These are phyloP conservation scores for Myopa testacea DNA, from an alignment of 2,888 invertebrate species.

Conservation along the genomic window DNA sequence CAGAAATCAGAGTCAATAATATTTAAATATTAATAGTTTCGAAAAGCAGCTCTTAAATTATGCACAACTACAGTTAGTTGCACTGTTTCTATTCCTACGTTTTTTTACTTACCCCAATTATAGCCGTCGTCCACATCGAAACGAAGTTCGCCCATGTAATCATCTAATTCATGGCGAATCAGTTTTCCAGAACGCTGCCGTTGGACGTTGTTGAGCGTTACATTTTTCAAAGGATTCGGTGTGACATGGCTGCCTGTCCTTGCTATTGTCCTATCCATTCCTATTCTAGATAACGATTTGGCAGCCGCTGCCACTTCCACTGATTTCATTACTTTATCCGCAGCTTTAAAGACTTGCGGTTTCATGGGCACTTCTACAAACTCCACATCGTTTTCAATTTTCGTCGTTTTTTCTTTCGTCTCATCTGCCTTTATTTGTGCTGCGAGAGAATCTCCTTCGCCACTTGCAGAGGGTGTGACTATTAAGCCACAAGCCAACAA, in stretches of 20 bases:
- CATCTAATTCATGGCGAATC: constrained; percentile 51
- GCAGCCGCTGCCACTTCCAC: background rate
- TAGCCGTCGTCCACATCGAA: constrained; percentile 61
- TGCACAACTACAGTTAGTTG: too few relatives aligned
- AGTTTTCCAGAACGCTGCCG: constrained; percentile 56
- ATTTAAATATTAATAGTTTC: too few relatives aligned
- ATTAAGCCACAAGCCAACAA: constrained; percentile 58
- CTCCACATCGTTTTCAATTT: constrained; percentile 49
- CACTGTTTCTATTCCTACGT: too few relatives aligned
- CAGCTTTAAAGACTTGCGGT: constrained; percentile 24
- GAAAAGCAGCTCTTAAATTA: too few relatives aligned
- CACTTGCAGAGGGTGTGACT: constrained; percentile 48
- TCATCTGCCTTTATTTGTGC: constrained; percentile 51
- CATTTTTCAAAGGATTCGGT: constrained; percentile 28
- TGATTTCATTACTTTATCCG: constrained; percentile 12
- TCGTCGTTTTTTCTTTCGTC: constrained; percentile 39
- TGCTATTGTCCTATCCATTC: background rate
- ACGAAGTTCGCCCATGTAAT: constrained; percentile 60
- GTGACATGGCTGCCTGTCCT: constrained; percentile 1
- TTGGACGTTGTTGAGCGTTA: constrained; percentile 31
- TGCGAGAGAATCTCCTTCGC: constrained; percentile 59
- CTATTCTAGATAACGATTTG: constrained; percentile 1
- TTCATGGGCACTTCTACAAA: constrained; percentile 51
- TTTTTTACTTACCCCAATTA: constrained; percentile 62
- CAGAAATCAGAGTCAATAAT: too few relatives aligned